phyloP scores from a whole-genome alignment of 2,113 vertebrate genomes.

The Centrocercus urophasianus region DNA sequence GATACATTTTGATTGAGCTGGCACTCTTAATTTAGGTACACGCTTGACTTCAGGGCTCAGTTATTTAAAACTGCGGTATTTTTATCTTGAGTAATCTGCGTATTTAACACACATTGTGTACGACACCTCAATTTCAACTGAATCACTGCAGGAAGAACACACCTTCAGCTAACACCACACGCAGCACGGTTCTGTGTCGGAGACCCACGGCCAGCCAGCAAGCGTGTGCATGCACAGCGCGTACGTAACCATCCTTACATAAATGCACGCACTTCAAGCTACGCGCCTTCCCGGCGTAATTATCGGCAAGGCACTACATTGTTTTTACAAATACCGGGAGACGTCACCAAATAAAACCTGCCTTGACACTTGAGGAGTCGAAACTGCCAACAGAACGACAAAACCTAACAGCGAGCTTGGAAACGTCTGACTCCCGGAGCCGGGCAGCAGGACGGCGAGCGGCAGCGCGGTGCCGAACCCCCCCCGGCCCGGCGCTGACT shows the following conservation, averaged over 20 bases:
- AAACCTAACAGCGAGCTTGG: background rate
- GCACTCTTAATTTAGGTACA: background rate
- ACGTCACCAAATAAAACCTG: background rate
- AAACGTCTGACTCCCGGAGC: background rate
- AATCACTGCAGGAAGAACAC: background rate
- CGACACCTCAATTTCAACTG: background rate
- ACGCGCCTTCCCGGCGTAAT: background rate
- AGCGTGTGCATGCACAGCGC: accelerated
- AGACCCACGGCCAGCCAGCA: accelerated
- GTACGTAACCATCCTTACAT: background rate
- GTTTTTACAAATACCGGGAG: background rate
- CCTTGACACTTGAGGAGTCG: background rate
- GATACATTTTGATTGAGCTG: background rate
- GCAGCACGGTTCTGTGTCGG: background rate
- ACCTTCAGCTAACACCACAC: background rate
- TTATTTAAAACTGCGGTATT: background rate
- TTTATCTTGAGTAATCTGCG: background rate
- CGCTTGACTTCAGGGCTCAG: background rate
- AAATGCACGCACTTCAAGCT: background rate
- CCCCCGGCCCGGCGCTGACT: background rate
- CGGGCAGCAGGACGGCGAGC: background rate
- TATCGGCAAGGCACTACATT: background rate
- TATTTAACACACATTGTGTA: background rate
- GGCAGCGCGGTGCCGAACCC: too few species aligned
- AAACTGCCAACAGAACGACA: background rate